Evolutionary conservation across 92 coral and sea anemone genomes (phyloP).

Genomic region (Phenganax marumi): DNA sequence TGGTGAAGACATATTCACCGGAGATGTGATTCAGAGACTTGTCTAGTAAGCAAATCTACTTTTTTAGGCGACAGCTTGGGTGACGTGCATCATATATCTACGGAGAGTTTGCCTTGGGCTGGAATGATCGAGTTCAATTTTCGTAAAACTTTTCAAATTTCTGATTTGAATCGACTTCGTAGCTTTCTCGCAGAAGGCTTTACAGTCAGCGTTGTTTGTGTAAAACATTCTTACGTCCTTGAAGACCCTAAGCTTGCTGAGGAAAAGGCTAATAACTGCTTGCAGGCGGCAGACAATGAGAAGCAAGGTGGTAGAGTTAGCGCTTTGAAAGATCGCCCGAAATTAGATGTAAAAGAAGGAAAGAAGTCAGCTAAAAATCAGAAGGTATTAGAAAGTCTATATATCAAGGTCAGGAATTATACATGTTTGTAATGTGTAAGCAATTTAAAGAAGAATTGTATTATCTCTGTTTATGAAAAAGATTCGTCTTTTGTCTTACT

Average conservation of each 20-base stretch:
- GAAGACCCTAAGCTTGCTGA: slow-evolving; percentile 81
- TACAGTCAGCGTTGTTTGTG: slow-evolving; percentile 68
- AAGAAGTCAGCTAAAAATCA: slow-evolving; percentile 4
- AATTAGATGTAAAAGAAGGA: slow-evolving; percentile 8
- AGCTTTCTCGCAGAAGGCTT: slow-evolving; percentile 75
- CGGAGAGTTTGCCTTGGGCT: slow-evolving; percentile 73
- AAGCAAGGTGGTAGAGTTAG: slow-evolving; percentile 4
- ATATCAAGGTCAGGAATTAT: background rate
- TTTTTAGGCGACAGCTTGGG: slow-evolving; percentile 7
- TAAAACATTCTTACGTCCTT: slow-evolving; percentile 81
- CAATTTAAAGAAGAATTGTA: too few relatives aligned
- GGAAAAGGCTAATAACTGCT: slow-evolving; percentile 58
- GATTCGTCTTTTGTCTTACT: too few relatives aligned
- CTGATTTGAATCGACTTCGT: slow-evolving; percentile 58
- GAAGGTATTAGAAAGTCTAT: background rate
- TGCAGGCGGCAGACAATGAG: background rate
- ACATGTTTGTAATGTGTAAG: background rate
- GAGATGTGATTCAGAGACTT: too few relatives aligned
- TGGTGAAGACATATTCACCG: too few relatives aligned
- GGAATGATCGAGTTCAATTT: slow-evolving; percentile 74
- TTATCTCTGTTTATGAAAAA: too few relatives aligned
- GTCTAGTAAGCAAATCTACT: too few relatives aligned
- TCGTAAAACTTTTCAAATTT: slow-evolving; percentile 65
- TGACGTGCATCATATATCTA: slow-evolving; percentile 55
- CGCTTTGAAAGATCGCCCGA: slow-evolving; percentile 31